phyloP scores from a whole-genome alignment of 2,113 vertebrate genomes.

The Ameiurus melas region DNA sequence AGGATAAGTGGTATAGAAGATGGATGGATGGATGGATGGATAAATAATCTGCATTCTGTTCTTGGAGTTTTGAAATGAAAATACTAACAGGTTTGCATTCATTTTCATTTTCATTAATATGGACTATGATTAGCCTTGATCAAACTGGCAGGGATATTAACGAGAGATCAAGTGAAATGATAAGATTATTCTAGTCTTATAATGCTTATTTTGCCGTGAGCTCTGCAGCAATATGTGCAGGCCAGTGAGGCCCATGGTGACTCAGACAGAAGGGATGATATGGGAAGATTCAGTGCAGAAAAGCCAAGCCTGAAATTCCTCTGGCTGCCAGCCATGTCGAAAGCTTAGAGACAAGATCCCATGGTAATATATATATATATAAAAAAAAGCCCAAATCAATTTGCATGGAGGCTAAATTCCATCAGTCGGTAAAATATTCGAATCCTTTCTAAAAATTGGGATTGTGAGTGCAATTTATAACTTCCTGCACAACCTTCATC shows the following conservation, averaged over 20 bases:
- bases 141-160: slow-evolving; percentile 8
- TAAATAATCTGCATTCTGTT: not conserved
- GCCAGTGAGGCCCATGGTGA: not conserved
- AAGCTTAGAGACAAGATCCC: slow-evolving; percentile 45
- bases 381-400: slow-evolving; percentile 42
- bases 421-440: slow-evolving; percentile 55
- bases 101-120: not conserved
- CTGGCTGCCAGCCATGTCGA: slow-evolving; percentile 32
- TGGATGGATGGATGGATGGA: too few species aligned
- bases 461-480: slow-evolving; percentile 44
- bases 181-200: slow-evolving; percentile 1
- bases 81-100: not conserved
- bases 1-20: too few species aligned
- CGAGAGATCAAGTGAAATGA: not conserved
- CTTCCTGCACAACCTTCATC: slow-evolving; percentile 23
- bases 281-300: slow-evolving; percentile 8
- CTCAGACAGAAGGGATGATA: not conserved
- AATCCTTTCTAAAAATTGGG: slow-evolving; percentile 42
- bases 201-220: slow-evolving; percentile 15
- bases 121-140: not conserved
- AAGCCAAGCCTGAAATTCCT: slow-evolving; percentile 39
- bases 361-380: slow-evolving; percentile 43
- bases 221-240: not conserved
- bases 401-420: slow-evolving; percentile 53
- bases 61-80: not conserved